phyloP scores from a whole-genome alignment of 2,888 invertebrate genomes.

The Meiosimyza decipiens region DNA sequence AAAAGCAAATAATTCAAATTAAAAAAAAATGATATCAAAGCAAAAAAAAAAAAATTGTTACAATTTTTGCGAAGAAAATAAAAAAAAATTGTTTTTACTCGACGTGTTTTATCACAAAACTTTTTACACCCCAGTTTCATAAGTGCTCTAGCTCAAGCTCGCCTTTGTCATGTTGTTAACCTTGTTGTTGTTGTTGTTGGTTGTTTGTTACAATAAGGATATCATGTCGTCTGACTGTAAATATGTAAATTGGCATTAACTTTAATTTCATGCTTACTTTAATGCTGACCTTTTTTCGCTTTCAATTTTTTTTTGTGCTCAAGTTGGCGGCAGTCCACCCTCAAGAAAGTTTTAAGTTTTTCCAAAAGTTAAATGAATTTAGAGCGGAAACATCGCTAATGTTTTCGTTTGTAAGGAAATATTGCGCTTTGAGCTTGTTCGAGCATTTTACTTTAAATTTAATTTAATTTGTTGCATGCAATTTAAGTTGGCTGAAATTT shows the following conservation, averaged over 20 bases:
- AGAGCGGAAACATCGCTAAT: not conserved
- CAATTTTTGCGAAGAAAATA: not conserved
- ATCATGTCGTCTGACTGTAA: constrained; percentile 32
- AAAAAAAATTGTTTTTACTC: constrained; percentile 2
- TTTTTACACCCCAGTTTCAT: constrained; percentile 22
- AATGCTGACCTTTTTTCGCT: constrained; percentile 40
- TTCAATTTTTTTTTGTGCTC: not conserved
- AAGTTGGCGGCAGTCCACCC: not conserved
- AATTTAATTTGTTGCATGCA: too few species aligned
- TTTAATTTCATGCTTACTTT: constrained; percentile 44
- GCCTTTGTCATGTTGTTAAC: not conserved
- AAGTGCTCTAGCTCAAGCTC: too few species aligned
- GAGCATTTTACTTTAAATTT: too few species aligned
- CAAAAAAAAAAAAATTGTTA: constrained; percentile 17
- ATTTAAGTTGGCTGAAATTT: too few species aligned
- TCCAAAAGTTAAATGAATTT: constrained; percentile 19
- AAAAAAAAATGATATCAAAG: not conserved
- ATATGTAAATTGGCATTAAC: constrained; percentile 39
- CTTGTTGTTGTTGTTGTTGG: not conserved
- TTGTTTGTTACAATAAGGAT: constrained; percentile 21
- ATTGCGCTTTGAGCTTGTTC: too few species aligned
- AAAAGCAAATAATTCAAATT: constrained; percentile 11
- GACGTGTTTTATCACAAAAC: constrained; percentile 14
- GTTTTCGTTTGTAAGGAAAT: too few species aligned
- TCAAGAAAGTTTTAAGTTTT: constrained; percentile 9